Base-by-base conservation (phyloP, 2,797 vertebrate genomes). In the Miichthys miiuy region DNA sequence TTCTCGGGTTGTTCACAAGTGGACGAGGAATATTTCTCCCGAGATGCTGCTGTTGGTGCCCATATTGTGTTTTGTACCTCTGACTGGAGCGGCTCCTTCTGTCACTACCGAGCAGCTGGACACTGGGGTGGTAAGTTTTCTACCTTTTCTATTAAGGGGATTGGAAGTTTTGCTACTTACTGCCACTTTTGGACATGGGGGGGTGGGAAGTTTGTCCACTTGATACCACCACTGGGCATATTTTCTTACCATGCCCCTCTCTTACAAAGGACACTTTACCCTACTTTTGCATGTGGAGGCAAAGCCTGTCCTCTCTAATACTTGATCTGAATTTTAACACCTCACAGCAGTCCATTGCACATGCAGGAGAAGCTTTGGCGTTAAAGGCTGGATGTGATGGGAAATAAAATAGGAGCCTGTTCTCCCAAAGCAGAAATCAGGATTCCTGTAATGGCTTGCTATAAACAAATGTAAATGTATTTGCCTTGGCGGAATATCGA, bases 91-190 rank as follows among this genome's bases (percentile, higher is more conserved):
- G 56, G 94, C 93, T 82, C 94, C 94, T 1, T 93, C 93, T 63
- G 72, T 83, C 17, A 85, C 87, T 0, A 79, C 86, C n/a, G 90
- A 92, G 75, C 93, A 93, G 88, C 86, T 93, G 87, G 93, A 94
- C 86, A 91, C 84, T 41, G 94, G 94, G 85, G 93, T 93, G 93
- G 94, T 95, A 89, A 94, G 94, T 87, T 81, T 50, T 17, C 88
- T 70, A 16, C 18, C 38, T 50, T 69, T 66, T 65, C 50, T 46
- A 12, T 14, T n/a, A 21, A 12, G 4, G 16, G n/a, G n/a, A 11
- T n/a, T 0, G 25, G 27, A 84, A 84, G 75, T 86, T 87, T 75
- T 41, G 6, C 14, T 11, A 52, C 67, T 67, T 64, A 21, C 17
- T 6, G 2, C 1, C 47, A 60, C 60, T 68, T 70, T 48, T 30